Percentiles rank a stretch among this genome's conserved stretches.
These are phyloP conservation scores for Hexactinellida sp. DNA, from an alignment of 37 sponge, comb jelly and placozoan genomes.

Conservation along the genomic window DNA sequence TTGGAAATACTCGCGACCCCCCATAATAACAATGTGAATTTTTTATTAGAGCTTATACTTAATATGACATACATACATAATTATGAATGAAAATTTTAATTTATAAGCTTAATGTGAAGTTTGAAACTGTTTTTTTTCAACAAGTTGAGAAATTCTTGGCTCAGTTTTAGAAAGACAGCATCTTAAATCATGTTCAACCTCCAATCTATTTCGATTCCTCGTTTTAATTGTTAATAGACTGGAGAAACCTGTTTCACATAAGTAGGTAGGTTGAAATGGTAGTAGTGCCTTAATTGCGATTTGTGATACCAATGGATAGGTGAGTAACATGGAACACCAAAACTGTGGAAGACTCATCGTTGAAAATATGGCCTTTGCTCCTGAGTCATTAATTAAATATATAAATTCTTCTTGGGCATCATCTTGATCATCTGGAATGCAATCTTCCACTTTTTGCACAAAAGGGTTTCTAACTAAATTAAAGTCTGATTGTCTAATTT, in stretches of 20 bases:
- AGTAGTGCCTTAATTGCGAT: not conserved
- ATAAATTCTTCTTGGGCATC: constrained; percentile 15
- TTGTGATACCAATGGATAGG: not conserved
- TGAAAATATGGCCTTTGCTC: not conserved
- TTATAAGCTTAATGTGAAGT: not conserved
- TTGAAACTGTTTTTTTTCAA: not conserved
- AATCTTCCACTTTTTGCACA: constrained; percentile 10
- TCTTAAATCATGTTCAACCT: not conserved
- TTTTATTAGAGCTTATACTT: not conserved
- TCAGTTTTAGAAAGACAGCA: not conserved
- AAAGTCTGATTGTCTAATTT: not conserved
- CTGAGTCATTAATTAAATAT: not conserved
- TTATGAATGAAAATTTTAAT: not conserved
- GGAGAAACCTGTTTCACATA: not conserved
- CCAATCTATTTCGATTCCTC: not conserved
- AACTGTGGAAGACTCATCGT: not conserved
- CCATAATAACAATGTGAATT: not conserved
- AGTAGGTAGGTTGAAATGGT: not conserved
- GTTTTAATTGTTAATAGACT: not conserved
- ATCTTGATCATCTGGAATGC: constrained; percentile 16
- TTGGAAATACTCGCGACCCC: not conserved
- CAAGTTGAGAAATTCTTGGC: not conserved
- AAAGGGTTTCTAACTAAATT: constrained; percentile 8
- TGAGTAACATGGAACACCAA: not conserved
- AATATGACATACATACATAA: not conserved